Evolutionary conservation across 1,140 invertebrate genomes (phyloP).

Genomic region (Panagrolaimus sp.): DNA sequence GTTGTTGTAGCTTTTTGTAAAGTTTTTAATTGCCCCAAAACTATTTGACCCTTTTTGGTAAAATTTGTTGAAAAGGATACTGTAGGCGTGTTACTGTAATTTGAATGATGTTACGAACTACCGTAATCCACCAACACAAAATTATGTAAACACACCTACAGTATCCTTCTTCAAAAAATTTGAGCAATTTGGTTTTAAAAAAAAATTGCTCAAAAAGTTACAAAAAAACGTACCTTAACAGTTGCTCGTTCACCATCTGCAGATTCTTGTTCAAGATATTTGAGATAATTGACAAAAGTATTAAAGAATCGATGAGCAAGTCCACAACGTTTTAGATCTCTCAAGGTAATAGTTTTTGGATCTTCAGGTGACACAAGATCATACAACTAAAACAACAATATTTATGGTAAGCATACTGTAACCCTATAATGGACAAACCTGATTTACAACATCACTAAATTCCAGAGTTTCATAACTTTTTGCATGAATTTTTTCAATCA

Average conservation of each 20-base stretch:
- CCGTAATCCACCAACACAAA: no score
- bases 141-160: no score
- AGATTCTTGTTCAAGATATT: constrained; percentile 97
- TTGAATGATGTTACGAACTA: no score
- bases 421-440: constrained; percentile 69
- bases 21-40: no score
- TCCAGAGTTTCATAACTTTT: constrained; percentile 93
- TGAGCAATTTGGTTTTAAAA: no score
- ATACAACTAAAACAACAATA: constrained; percentile 71
- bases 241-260: constrained; percentile 88
- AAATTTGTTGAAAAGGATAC: no score
- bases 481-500: constrained; percentile 81
- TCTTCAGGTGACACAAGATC: constrained; percentile 65
- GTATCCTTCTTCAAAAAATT: no score
- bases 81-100: no score
- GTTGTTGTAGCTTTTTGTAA: no score
- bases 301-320: constrained; percentile 96
- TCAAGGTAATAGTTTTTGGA: neutral
- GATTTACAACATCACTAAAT: constrained; percentile 82
- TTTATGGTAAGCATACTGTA: constrained; percentile 18
- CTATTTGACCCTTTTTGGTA: no score
- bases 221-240: constrained; percentile 60
- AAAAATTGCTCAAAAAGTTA: neutral
- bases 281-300: constrained; percentile 98
- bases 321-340: constrained; percentile 67